Base-by-base conservation (phyloP, 1,140 invertebrate species). In the Grapholita molesta region DNA sequence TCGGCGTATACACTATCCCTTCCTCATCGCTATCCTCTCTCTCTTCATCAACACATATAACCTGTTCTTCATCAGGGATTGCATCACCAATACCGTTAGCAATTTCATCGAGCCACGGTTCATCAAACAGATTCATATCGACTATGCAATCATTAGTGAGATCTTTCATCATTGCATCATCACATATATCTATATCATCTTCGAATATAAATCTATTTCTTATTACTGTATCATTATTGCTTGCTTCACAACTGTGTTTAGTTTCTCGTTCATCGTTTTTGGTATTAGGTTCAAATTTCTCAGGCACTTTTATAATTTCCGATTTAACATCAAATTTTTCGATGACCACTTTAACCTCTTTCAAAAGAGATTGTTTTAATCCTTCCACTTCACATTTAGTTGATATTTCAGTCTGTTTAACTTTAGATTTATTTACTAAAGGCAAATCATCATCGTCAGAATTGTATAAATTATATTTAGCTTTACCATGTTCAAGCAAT, bases 61-160 rank as follows among this genome's bases (percentile, higher is more conserved):
- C 5, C 3, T 52, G 2, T 7, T 2, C 11, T 9, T 55, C 52
- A 25, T 55, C 33, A 38, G n/a, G 11, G 5, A 12, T 25, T 0
- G 25, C 52, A 24, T 24, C 52, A 24, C 25, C 24, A 30, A 25
- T 61, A 15, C 55, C 30, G 0, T 61, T 55, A 25, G 25, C 25
- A 30, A 48, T n/a, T 18, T 25, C 24, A 61, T 61, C 23, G 8
- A 61, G 12, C 55, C 55, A 61, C 0, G 24, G 25, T 3, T 30
- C 55, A 15, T 67, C n/a, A 64, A 64, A 67, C 0, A 35, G 21
- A 28, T 76, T 67, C 0, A 75, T 7, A 15, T 76, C 65, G 2
- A 76, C 76, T n/a, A 76, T 68, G 32, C 76, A 77, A 21, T 72
- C 67, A 0, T 55, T 72, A 7, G 75, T 69, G 0, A 77, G 65